These are phyloP conservation scores for Platycheirus albimanus DNA, from an alignment of 2,888 invertebrate genomes.

Conservation along the genomic window DNA sequence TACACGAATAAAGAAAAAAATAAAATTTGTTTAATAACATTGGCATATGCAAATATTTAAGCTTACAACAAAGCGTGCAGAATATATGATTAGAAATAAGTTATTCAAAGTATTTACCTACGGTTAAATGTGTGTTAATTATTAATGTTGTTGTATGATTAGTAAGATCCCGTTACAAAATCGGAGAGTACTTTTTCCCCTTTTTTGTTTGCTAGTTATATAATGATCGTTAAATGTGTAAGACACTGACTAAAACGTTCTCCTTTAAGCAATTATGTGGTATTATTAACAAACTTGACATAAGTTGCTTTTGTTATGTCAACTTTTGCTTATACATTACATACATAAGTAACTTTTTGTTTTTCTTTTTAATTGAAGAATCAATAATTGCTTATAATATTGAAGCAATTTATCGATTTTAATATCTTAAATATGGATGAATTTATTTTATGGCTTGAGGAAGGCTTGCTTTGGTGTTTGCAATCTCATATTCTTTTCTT, in stretches of 20 bases:
- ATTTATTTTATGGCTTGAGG: conserved; percentile 23
- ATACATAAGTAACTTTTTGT: conserved; percentile 31
- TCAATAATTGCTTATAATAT: conserved; percentile 33
- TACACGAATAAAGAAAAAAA: no score
- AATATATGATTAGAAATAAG: neutral
- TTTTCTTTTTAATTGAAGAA: conserved; percentile 39
- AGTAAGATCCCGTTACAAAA: conserved; percentile 53
- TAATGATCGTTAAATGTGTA: conserved; percentile 36
- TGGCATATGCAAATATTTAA: no score
- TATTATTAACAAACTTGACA: conserved; percentile 14
- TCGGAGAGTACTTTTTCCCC: conserved; percentile 35
- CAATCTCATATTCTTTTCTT: conserved; percentile 24
- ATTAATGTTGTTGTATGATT: conserved; percentile 44
- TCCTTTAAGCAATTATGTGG: conserved; percentile 33
- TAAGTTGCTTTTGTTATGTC: conserved; percentile 25
- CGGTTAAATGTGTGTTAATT: conserved; percentile 28
- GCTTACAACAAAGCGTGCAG: conserved; percentile 23
- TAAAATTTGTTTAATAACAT: no score
- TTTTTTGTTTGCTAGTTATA: neutral
- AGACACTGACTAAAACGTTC: conserved; percentile 47
- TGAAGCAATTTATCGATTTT: conserved; percentile 47
- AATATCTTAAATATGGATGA: conserved; percentile 39
- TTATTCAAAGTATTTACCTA: conserved; percentile 56
- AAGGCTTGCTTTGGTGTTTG: conserved; percentile 61
- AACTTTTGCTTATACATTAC: no score